These are phyloP conservation scores for Cinara cedri DNA, from an alignment of 2,888 invertebrate genomes.

Conservation along the genomic window DNA sequence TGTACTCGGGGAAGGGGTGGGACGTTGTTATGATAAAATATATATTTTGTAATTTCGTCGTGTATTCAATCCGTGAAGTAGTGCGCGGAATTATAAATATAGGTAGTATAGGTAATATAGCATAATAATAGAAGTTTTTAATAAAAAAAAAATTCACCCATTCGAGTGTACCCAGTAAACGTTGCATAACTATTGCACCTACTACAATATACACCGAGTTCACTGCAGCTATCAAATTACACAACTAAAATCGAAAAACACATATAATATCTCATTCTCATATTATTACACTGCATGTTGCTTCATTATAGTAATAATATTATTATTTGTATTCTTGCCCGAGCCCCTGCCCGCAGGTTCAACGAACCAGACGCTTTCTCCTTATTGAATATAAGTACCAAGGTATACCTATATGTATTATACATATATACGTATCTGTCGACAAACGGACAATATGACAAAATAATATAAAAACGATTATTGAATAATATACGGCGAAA, in stretches of 20 bases:
- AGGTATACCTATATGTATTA: not conserved
- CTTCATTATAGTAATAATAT: slow-evolving; percentile 44
- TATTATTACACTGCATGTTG: slow-evolving; percentile 26
- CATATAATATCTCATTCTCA: not conserved
- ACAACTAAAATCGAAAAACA: slow-evolving; percentile 42
- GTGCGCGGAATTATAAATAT: slow-evolving; percentile 20
- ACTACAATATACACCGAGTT: not conserved
- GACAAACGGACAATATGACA: slow-evolving; percentile 15
- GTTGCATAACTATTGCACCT: slow-evolving; percentile 33
- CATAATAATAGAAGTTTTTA: slow-evolving; percentile 1
- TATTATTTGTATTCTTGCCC: slow-evolving; percentile 1
- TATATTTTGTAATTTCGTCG: slow-evolving; percentile 11
- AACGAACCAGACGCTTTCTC: slow-evolving; percentile 56
- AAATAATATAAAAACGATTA: slow-evolving; percentile 45
- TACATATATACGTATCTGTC: not conserved
- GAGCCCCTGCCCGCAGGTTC: slow-evolving; percentile 39
- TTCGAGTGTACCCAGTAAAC: not conserved
- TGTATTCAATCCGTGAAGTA: slow-evolving; percentile 14
- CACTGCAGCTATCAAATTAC: slow-evolving; percentile 40
- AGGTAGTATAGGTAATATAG: too few species aligned
- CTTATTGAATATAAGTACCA: slow-evolving; percentile 27
- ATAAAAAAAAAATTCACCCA: slow-evolving; percentile 1
- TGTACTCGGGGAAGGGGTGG: not conserved
- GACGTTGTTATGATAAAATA: not conserved
- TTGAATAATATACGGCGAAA: slow-evolving; percentile 42